Conservation (phyloP, 2,113 vertebrate genomes). For the Leucoraja erinaceus region DNA sequence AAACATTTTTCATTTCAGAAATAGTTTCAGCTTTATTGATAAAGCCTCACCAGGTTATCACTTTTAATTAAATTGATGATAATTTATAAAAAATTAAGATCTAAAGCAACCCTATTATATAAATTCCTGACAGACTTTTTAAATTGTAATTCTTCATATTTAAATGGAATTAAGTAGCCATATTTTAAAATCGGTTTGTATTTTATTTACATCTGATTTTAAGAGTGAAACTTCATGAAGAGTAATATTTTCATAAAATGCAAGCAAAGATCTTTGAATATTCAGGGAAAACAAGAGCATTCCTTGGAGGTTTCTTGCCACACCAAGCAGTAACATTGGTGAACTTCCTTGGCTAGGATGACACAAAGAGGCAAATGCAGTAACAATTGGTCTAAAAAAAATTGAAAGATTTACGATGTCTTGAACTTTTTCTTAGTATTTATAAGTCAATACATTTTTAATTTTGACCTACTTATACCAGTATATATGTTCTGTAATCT, state of each 20-base stretch:
- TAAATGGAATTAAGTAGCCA: background rate
- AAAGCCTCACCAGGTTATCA: too few species aligned
- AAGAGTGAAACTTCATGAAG: background rate
- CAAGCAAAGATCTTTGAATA: background rate
- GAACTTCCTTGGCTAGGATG: background rate
- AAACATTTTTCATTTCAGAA: too few species aligned
- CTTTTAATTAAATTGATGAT: too few species aligned
- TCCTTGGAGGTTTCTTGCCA: background rate
- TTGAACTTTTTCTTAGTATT: background rate
- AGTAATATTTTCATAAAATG: background rate
- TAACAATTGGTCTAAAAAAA: background rate
- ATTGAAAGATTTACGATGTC: background rate
- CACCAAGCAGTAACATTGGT: background rate
- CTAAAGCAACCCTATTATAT: too few species aligned
- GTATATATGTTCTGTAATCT: background rate
- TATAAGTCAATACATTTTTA: background rate
- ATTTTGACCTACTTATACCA: too few species aligned
- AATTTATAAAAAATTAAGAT: too few species aligned
- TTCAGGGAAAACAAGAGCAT: background rate
- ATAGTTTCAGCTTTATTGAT: too few species aligned
- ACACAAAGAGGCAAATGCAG: background rate
- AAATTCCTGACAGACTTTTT: too few species aligned
- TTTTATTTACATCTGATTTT: background rate
- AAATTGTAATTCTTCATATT: too few species aligned
- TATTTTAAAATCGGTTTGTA: background rate